Evolutionary conservation across 2,797 vertebrate species (phyloP), one percentile per base, ranked within the genome.

Genomic region (Columba guinea): DNA sequence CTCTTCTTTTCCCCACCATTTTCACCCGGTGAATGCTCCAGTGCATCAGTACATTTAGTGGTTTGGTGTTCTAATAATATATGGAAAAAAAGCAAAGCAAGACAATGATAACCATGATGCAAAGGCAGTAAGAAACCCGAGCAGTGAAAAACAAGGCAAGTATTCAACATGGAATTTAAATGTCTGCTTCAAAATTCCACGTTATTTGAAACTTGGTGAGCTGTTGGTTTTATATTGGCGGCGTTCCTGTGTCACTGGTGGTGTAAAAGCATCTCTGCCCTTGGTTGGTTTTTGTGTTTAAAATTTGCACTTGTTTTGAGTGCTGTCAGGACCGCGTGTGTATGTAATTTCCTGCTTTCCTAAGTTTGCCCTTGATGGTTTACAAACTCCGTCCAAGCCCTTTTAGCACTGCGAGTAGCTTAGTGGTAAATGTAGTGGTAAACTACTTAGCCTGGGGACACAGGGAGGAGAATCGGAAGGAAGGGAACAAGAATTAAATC

Each of bases 321-420:
- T 12, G 32, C 26, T 78, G 46, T 81, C 35, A 32, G 49, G 56
- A 48, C 52, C 8, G 37, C n/a, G 30, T 62, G 35, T n/a, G 10
- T 64, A 41, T 41, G 34, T 23, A 49, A 73, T 84, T 52, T 67
- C 27, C 77, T 63, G 3, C 62, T 79, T 22, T 3, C 35, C 56
- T 30, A 30, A 8, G 27, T 44, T 77, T 87, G 55, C 51, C 92
- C 55, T 48, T 32, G 62, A 49, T 2, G 26, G 62, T 83, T 68
- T 84, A 52, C 49, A 68, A 74, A 44, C 34, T 67, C 21, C 20
- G 9, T 34, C 18, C 13, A 30, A 48, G 37, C 21, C 0, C 8
- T 81, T 94, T 85, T 83, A 60, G 63, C 59, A 23, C 53, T 15
- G 75, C 35, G 84, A 67, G 65, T 7, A 79, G 58, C 69, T 53